Evolutionary conservation across 2,888 invertebrate genomes (phyloP).

Genomic region (Drosophila suboccidentalis): DNA sequence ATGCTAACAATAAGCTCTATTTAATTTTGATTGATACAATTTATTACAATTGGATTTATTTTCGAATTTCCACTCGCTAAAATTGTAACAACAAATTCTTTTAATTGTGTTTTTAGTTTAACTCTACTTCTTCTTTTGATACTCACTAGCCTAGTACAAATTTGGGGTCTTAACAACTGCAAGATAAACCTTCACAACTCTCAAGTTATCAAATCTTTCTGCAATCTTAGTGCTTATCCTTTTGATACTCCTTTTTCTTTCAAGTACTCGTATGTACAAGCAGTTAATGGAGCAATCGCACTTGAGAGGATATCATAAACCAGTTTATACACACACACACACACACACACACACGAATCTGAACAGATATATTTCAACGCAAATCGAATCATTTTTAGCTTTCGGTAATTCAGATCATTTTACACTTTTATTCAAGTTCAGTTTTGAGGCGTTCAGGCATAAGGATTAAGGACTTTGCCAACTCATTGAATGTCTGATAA

Average conservation of each 20-base stretch:
- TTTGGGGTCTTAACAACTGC: background rate
- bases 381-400: slow-evolving; percentile 25
- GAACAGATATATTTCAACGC: slow-evolving; percentile 22
- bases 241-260: background rate
- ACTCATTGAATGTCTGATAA: slow-evolving; percentile 52
- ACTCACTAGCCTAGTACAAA: too few relatives aligned
- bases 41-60: background rate
- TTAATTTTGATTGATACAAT: too few relatives aligned
- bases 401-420: slow-evolving; percentile 34
- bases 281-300: slow-evolving; percentile 25
- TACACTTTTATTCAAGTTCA: slow-evolving; percentile 21
- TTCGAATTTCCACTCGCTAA: too few relatives aligned
- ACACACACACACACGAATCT: background rate
- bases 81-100: background rate
- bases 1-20: background rate
- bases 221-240: background rate
- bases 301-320: slow-evolving; percentile 30
- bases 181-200: background rate
- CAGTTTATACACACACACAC: slow-evolving; percentile 19
- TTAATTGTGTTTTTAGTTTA: background rate
- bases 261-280: slow-evolving; percentile 5
- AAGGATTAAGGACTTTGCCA: slow-evolving; percentile 54
- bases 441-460: background rate
- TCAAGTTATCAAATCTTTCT: background rate
- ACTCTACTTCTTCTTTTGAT: background rate